Conservation (phyloP, 2,113 vertebrate species). For the Phocoena phocoena region DNA sequence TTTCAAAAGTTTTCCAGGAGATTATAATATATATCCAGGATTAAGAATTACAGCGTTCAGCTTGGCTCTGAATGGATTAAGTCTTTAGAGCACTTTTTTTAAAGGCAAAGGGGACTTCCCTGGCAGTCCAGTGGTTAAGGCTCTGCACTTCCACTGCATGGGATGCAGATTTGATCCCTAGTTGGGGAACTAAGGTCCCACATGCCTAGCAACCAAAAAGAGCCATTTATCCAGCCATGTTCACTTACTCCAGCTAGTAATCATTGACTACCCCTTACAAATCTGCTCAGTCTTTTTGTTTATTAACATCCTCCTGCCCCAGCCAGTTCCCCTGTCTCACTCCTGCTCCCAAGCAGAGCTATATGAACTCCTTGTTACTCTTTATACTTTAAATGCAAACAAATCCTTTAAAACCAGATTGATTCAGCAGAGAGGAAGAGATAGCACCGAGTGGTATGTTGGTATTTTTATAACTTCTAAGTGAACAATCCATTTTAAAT, state of each 20-base stretch:
- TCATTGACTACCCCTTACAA: neutral
- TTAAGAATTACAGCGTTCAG: neutral
- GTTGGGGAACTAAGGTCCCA: neutral
- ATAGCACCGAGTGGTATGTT: neutral
- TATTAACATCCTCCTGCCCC: neutral
- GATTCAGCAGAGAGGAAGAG: neutral
- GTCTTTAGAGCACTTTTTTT: neutral
- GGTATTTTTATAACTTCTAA: slow-evolving; percentile 69
- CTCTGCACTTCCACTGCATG: neutral
- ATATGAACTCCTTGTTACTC: neutral
- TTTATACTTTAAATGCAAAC: neutral
- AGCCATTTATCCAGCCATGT: neutral
- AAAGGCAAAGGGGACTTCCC: neutral
- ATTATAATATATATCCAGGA: neutral
- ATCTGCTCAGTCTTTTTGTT: neutral
- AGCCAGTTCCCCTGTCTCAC: neutral
- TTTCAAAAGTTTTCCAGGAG: neutral
- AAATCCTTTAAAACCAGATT: slow-evolving; percentile 50
- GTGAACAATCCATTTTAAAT: slow-evolving; percentile 65
- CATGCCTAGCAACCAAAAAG: neutral
- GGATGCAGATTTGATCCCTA: neutral
- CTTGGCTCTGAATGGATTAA: neutral
- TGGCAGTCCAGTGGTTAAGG: neutral
- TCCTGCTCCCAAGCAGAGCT: neutral
- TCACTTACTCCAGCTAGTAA: neutral